A percentile compares a stretch with the other conserved stretches of the same genome.
Conservation (phyloP, 2,113 vertebrate species). For the Bubo blakistoni region DNA sequence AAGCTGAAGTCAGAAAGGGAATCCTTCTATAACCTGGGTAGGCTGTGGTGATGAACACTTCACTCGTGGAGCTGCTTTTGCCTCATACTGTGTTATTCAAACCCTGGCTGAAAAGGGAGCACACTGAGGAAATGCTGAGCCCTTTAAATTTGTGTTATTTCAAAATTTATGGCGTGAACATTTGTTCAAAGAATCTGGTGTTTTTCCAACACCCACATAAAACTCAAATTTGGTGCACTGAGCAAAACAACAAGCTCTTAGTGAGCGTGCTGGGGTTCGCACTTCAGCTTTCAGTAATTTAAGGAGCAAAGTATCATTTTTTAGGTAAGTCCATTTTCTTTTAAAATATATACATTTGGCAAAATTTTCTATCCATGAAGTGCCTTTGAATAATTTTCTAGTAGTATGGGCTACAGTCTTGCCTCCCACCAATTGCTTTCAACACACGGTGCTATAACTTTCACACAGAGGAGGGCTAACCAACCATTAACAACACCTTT, state of each 20-base stretch:
- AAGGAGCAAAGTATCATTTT: constrained; percentile 57
- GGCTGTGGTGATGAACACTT: neutral
- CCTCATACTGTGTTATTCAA: neutral
- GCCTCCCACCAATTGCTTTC: constrained; percentile 60
- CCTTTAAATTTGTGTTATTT: constrained; percentile 52
- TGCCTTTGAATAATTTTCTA: constrained; percentile 77
- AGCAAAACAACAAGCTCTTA: neutral
- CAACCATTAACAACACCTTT: constrained; percentile 29
- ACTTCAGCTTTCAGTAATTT: constrained; percentile 54
- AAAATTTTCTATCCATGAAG: constrained; percentile 77
- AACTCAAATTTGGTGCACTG: neutral
- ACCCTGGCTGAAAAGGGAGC: neutral
- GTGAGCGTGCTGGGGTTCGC: neutral
- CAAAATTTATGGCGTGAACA: constrained; percentile 31
- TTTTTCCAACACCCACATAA: neutral
- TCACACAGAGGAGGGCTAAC: constrained; percentile 66
- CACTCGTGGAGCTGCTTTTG: constrained; percentile 16
- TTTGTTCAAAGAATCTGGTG: neutral
- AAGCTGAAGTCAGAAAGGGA: constrained; percentile 21
- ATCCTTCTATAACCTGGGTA: neutral
- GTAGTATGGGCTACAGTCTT: constrained; percentile 60
- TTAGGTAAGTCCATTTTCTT: constrained; percentile 47
- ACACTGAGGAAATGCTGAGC: neutral
- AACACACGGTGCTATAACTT: constrained; percentile 75
- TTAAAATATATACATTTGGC: constrained; percentile 66